Evolutionary conservation across 2,113 vertebrate genomes (phyloP).

Genomic region (Peucedramus taeniatus): DNA sequence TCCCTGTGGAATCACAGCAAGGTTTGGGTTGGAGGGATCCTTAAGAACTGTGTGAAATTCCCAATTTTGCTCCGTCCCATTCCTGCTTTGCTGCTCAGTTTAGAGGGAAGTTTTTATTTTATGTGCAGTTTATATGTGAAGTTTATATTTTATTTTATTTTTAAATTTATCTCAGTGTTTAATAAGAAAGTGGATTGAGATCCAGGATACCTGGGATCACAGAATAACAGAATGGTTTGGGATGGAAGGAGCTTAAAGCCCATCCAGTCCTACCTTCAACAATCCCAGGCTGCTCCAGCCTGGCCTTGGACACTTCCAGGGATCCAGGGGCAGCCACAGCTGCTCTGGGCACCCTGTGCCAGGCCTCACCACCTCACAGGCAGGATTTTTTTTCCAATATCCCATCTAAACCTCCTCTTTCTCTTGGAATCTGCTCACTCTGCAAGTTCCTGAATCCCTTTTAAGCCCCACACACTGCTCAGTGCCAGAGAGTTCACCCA

Average conservation of each 20-base stretch:
- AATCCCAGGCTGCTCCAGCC: accelerated
- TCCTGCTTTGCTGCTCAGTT: background rate
- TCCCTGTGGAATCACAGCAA: background rate
- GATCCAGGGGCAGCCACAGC: background rate
- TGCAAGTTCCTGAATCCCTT: background rate
- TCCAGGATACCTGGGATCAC: background rate
- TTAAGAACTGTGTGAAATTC: background rate
- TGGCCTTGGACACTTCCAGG: background rate
- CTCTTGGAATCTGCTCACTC: background rate
- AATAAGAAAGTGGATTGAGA: background rate
- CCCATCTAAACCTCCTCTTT: background rate
- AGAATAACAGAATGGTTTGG: background rate
- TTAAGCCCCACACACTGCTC: accelerated
- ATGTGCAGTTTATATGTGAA: too few relatives aligned
- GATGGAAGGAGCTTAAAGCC: background rate
- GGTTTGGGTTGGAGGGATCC: background rate
- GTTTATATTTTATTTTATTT: accelerated
- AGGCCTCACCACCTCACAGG: background rate
- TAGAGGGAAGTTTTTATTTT: background rate
- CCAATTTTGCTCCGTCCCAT: accelerated
- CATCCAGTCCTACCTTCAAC: background rate
- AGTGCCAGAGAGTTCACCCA: accelerated
- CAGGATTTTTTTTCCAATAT: background rate
- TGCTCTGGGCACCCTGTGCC: background rate
- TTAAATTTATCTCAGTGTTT: background rate